These are phyloP conservation scores for Hydroisotoma schaefferi DNA, from an alignment of 2,888 invertebrate species.

Conservation along the genomic window DNA sequence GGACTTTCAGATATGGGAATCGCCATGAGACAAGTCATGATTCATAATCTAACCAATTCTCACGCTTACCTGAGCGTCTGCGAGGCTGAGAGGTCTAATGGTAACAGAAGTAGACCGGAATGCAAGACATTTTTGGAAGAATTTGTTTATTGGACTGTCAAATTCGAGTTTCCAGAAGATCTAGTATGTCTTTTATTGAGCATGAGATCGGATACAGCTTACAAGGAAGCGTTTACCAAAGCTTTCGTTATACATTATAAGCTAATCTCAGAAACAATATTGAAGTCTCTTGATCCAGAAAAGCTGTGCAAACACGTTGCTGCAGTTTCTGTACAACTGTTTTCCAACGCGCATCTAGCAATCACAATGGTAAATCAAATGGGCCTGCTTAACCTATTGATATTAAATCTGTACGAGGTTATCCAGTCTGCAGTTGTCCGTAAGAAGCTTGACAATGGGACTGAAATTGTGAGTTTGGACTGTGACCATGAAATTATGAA, in stretches of 20 bases:
- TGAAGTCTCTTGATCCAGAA: slow-evolving; percentile 79
- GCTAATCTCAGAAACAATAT: slow-evolving; percentile 84
- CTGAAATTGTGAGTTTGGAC: slow-evolving; percentile 57
- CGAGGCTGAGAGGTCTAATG: slow-evolving; percentile 2
- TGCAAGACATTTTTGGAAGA: slow-evolving; percentile 78
- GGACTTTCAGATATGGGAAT: slow-evolving; percentile 56
- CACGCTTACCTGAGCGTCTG: slow-evolving; percentile 38
- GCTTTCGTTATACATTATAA: slow-evolving; percentile 95
- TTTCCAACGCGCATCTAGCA: slow-evolving; percentile 89
- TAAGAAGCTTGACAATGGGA: slow-evolving; percentile 52
- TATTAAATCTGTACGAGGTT: slow-evolving; percentile 7
- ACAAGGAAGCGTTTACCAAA: slow-evolving; percentile 87
- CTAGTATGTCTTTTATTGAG: slow-evolving; percentile 89
- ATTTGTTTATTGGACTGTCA: slow-evolving; percentile 95
- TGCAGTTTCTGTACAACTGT: slow-evolving; percentile 92
- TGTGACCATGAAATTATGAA: slow-evolving; percentile 89
- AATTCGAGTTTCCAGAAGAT: slow-evolving; percentile 94
- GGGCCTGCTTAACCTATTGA: slow-evolving; percentile 73
- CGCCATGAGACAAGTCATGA: slow-evolving; percentile 55
- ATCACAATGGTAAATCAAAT: slow-evolving; percentile 84
- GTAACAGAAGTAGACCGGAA: slow-evolving; percentile 9
- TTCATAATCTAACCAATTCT: slow-evolving; percentile 52
- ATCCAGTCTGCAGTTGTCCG: slow-evolving; percentile 10
- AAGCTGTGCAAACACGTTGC: slow-evolving; percentile 92
- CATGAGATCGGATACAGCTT: slow-evolving; percentile 78